Base-by-base conservation (phyloP, 2,888 invertebrate species). In the Heliconius ismenius region DNA sequence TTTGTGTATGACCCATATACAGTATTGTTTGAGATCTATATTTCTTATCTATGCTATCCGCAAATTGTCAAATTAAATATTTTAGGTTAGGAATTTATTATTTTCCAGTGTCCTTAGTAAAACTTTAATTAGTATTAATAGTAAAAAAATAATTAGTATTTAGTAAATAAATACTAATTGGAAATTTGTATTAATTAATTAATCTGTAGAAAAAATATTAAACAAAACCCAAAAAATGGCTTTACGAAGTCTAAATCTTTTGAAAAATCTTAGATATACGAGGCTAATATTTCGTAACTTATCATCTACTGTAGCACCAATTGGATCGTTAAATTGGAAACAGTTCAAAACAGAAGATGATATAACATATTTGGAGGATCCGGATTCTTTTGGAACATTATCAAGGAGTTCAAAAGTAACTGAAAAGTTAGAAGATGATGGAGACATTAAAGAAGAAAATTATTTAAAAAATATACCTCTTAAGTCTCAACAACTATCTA, bases 381-480 rank as follows among this genome's bases (percentile, higher is more conserved):
- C 96, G 32, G 95, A 96, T 84, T 90, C 83, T 24, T 96, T 96
- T 85, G 96, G 96, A 21, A 91, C 91, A 24, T 86, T 94, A 68
- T 87, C 91, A 39, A 85, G 84, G 60, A 86, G 83, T 80, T 80
- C 78, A 11, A 74, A 54, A 58, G 82, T 85, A 58, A 81, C 84
- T 83, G 90, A 88, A 24, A 82, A 86, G 54, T 81, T 91, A 76
- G 86, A 89, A 81, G 95, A 95, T 82, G 94, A 95, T 84, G 95
- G 93, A 69, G 96, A 97, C 87, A 83, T 94, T 49, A 89, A 90
- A 82, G 97, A 97, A 87, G 95, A 96, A 80, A 91, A 95, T 69
- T 95, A 91, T 85, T 85, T 95, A 75, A 89, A 95, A 81, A 94
- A 95, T 81, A 88, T 90, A 65, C 95, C 95, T 6, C 81, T 93